phyloP scores from a whole-genome alignment of 2,797 vertebrate species.

The Syndactyla subalaris region DNA sequence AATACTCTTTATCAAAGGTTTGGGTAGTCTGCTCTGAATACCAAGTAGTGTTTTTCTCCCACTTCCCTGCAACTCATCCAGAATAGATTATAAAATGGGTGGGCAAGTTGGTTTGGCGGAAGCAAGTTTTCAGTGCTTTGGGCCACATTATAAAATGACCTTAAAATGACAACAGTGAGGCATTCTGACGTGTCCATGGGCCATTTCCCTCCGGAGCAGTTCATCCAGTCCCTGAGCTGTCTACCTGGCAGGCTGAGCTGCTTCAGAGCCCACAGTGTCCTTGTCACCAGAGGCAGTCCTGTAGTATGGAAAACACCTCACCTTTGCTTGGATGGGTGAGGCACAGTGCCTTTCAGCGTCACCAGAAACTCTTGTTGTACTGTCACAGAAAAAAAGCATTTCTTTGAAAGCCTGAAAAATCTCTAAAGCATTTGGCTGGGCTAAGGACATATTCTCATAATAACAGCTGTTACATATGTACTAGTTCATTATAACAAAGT shows the following conservation, averaged over 20 bases:
- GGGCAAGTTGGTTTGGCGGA: background rate
- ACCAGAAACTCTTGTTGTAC: background rate
- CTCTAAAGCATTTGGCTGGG: background rate
- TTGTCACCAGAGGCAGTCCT: background rate
- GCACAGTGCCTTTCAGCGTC: background rate
- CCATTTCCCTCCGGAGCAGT: background rate
- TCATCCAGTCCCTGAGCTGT: background rate
- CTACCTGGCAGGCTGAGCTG: background rate
- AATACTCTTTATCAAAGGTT: background rate
- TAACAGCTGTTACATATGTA: background rate
- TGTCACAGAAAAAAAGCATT: background rate
- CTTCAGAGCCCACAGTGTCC: background rate
- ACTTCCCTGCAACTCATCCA: background rate
- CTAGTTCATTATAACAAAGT: background rate
- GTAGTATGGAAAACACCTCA: background rate
- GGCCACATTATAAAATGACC: background rate
- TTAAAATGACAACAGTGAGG: background rate
- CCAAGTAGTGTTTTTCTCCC: background rate
- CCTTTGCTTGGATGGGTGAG: background rate
- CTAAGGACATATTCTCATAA: background rate
- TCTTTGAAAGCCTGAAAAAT: background rate
- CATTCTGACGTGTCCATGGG: background rate
- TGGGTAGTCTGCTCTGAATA: background rate
- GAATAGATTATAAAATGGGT: background rate
- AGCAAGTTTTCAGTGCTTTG: rapidly evolving